Evolutionary conservation across 2,797 vertebrate species (phyloP).

Genomic region (Rhinoraja longicauda): DNA sequence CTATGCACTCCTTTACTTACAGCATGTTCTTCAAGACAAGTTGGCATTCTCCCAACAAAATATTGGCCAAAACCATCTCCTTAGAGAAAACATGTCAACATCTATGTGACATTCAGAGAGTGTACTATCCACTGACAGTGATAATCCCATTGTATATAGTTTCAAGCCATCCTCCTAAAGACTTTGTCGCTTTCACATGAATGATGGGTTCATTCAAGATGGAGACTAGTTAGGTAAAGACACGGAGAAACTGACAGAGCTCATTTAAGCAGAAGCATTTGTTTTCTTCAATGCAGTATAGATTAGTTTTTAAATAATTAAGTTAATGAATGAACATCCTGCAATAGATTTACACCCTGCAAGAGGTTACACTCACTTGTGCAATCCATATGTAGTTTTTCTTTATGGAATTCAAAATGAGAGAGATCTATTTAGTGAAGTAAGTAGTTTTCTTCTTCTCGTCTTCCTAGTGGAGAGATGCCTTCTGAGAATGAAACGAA

Average conservation of each 20-base stretch:
- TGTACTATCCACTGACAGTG: slow-evolving; percentile 9
- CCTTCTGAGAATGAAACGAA: neutral
- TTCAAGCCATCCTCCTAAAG: slow-evolving; percentile 9
- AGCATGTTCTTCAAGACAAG: slow-evolving; percentile 12
- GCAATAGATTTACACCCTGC: neutral
- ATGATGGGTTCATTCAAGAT: slow-evolving; percentile 25
- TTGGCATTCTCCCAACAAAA: slow-evolving; percentile 27
- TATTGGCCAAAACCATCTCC: slow-evolving; percentile 16
- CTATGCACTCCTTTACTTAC: slow-evolving; percentile 24
- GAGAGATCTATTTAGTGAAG: neutral
- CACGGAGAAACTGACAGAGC: neutral
- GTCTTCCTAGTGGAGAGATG: neutral
- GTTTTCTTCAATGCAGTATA: neutral
- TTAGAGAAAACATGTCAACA: slow-evolving; percentile 26
- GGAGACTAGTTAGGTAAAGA: neutral
- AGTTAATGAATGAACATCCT: neutral
- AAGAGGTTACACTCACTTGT: neutral
- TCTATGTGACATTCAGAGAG: slow-evolving; percentile 31
- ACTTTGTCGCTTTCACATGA: slow-evolving; percentile 2
- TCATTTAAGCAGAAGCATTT: neutral
- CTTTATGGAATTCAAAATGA: neutral
- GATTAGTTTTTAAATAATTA: neutral
- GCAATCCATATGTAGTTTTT: no score
- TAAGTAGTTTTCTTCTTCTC: neutral
- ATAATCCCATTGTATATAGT: slow-evolving; percentile 7